phyloP scores from a whole-genome alignment of 2,888 invertebrate species.

The Deilephila porcellus region DNA sequence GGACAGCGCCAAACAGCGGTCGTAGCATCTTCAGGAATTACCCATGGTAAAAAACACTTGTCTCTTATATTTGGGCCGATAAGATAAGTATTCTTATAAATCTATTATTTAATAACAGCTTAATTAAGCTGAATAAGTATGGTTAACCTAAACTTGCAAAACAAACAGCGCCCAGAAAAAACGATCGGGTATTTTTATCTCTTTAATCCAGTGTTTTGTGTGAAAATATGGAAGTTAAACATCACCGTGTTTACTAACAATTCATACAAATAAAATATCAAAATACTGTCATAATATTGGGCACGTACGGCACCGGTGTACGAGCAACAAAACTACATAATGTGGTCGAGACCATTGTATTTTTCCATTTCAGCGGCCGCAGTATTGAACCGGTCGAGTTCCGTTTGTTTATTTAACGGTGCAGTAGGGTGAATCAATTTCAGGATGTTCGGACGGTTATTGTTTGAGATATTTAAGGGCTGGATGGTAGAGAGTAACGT shows the following conservation, averaged over 20 bases:
- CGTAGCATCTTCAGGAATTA: too few species aligned
- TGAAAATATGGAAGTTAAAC: slow-evolving; percentile 20
- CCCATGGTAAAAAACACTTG: too few species aligned
- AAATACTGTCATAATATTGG: slow-evolving; percentile 44
- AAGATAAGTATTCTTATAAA: too few species aligned
- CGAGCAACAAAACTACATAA: slow-evolving; percentile 48
- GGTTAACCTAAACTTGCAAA: neutral
- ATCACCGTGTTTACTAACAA: slow-evolving; percentile 21
- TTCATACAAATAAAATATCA: slow-evolving; percentile 28
- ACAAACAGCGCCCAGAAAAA: slow-evolving; percentile 6
- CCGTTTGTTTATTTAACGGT: slow-evolving; percentile 53
- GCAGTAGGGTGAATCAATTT: slow-evolving; percentile 37
- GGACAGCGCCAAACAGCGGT: too few species aligned
- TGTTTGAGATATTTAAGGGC: too few species aligned
- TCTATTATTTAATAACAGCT: neutral
- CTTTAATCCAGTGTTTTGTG: slow-evolving; percentile 14
- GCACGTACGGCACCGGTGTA: slow-evolving; percentile 41
- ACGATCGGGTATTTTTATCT: slow-evolving; percentile 14
- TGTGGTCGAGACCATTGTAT: slow-evolving; percentile 43
- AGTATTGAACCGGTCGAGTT: slow-evolving; percentile 42
- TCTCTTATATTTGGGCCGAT: too few species aligned
- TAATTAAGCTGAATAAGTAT: neutral
- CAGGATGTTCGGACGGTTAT: neutral
- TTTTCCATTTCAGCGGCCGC: slow-evolving; percentile 51
- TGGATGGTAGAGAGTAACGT: too few species aligned